Percentiles rank a stretch among this genome's conserved stretches.
Evolutionary conservation across 1,140 invertebrate species (phyloP).

Genomic region (Glossosoma conforme): DNA sequence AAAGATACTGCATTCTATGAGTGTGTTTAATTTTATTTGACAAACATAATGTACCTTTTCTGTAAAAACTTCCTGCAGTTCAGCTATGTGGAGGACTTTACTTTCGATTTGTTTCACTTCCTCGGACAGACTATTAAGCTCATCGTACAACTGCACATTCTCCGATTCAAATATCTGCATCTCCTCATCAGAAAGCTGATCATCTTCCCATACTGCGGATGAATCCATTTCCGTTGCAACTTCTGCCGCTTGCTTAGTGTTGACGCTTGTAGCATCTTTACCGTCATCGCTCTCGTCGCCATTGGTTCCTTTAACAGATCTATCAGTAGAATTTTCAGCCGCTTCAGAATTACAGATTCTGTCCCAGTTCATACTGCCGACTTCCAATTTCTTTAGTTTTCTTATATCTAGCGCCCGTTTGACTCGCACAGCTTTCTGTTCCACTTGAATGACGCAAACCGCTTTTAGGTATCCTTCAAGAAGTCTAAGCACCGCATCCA

Average conservation of each 20-base stretch:
- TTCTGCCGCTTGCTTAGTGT: constrained; percentile 14
- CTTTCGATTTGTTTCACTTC: constrained; percentile 84
- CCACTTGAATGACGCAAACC: constrained; percentile 82
- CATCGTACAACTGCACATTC: constrained; percentile 76
- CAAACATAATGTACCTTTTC: constrained; percentile 79
- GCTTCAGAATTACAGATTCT: no score
- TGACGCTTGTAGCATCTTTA: constrained; percentile 21
- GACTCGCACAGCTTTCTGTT: constrained; percentile 80
- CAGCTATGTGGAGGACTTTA: constrained; percentile 92
- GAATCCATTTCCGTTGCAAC: constrained; percentile 30
- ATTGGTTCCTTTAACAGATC: constrained; percentile 37
- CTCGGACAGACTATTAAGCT: constrained; percentile 74
- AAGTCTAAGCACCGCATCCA: constrained; percentile 66
- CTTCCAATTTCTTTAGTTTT: constrained; percentile 68
- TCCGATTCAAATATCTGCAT: constrained; percentile 86
- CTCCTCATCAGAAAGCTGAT: constrained; percentile 77
- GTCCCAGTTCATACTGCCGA: constrained; percentile 33
- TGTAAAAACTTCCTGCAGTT: constrained; percentile 94
- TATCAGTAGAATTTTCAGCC: no score
- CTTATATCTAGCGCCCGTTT: constrained; percentile 79
- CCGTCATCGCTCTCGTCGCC: constrained; percentile 35
- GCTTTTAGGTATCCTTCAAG: constrained; percentile 77
- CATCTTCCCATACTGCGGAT: constrained; percentile 43
- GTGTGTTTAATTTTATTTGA: not conserved
- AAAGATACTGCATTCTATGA: no score